Conservation (phyloP, 1,140 invertebrate species). For the Drosophila fuyamai region DNA sequence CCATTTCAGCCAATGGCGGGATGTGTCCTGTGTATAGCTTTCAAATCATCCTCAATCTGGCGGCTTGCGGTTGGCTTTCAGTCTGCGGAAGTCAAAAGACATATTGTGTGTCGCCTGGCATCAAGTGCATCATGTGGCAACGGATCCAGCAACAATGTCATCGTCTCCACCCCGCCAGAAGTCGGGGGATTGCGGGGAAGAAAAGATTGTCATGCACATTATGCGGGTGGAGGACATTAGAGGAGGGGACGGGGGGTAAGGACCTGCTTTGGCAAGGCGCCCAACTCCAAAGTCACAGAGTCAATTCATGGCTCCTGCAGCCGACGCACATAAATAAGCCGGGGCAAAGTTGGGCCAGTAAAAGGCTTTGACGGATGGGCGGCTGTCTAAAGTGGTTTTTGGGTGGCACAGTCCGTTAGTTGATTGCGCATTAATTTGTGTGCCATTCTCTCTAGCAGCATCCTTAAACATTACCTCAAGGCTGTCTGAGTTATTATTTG, state of each 20-base stretch:
- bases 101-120: slow-evolving; percentile 58
- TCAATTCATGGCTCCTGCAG: slow-evolving; percentile 74
- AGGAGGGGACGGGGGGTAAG: background rate
- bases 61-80: slow-evolving; percentile 50
- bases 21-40: slow-evolving; percentile 23
- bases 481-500: slow-evolving; percentile 29
- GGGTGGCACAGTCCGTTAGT: slow-evolving; percentile 20
- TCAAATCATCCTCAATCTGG: slow-evolving; percentile 48
- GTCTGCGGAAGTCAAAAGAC: slow-evolving; percentile 72
- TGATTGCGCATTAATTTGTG: slow-evolving; percentile 47
- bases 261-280: slow-evolving; percentile 34
- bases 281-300: slow-evolving; percentile 62
- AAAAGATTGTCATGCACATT: slow-evolving; percentile 44
- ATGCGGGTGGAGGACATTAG: slow-evolving; percentile 9
- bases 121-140: slow-evolving; percentile 71
- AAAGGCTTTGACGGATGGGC: slow-evolving; percentile 63
- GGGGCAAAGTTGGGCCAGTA: slow-evolving; percentile 25
- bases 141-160: slow-evolving; percentile 55
- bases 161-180: slow-evolving; percentile 50
- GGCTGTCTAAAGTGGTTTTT: slow-evolving; percentile 22
- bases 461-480: slow-evolving; percentile 23
- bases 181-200: background rate
- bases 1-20: background rate
- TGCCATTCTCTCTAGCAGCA: background rate
- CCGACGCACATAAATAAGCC: slow-evolving; percentile 78